phyloP scores from a whole-genome alignment of 2,113 vertebrate genomes.

The Peucedramus taeniatus region DNA sequence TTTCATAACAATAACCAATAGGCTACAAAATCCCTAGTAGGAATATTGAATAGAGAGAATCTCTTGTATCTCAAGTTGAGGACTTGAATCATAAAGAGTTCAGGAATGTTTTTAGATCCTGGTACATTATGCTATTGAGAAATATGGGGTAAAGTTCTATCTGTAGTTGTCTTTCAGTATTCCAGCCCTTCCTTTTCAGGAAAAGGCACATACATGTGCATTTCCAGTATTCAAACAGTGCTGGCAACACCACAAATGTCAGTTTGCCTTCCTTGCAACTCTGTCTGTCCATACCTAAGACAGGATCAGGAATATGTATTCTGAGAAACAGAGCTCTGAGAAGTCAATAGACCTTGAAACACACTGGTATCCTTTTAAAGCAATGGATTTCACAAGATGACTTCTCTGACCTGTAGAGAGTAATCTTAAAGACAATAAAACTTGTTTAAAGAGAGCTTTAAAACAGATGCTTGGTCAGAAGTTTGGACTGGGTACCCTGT shows the following conservation, averaged over 20 bases:
- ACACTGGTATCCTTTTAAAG: background rate
- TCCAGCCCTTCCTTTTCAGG: background rate
- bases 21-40: background rate
- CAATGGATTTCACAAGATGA: background rate
- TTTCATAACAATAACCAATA: background rate
- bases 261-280: background rate
- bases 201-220: fast-evolving
- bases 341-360: background rate
- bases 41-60: background rate
- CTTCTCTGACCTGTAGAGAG: background rate
- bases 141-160: background rate
- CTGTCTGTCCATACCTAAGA: background rate
- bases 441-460: background rate
- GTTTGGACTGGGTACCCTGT: background rate
- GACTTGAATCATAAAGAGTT: background rate
- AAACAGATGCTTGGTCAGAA: background rate
- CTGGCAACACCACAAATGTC: background rate
- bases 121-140: background rate
- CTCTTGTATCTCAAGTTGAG: background rate
- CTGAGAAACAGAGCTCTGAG: background rate
- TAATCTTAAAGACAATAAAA: background rate
- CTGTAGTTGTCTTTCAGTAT: background rate
- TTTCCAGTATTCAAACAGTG: background rate
- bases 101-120: background rate
- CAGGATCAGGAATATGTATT: background rate